Percentiles rank a stretch among this genome's conserved stretches.
Evolutionary conservation across 2,113 vertebrate species (phyloP).

Genomic region (Nothoprocta pentlandii): DNA sequence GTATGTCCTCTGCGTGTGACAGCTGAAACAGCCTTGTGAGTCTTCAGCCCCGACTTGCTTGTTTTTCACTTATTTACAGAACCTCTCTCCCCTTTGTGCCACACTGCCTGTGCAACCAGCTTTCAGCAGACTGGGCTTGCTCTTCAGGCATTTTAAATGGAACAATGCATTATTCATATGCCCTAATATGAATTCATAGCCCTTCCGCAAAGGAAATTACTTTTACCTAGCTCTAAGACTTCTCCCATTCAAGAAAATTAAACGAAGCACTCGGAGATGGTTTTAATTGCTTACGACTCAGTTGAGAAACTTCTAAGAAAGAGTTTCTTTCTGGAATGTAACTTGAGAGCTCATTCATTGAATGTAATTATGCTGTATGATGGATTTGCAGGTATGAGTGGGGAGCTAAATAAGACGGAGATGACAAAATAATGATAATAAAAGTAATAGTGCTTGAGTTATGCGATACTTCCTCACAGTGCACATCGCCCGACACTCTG

Average conservation of each 20-base stretch:
- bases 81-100: constrained; percentile 2
- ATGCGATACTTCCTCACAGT: constrained; percentile 38
- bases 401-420: constrained; percentile 56
- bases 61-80: not conserved
- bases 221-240: constrained; percentile 72
- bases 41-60: not conserved
- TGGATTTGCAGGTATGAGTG: constrained; percentile 53
- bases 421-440: constrained; percentile 72
- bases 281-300: constrained; percentile 71
- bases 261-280: constrained; percentile 33
- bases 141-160: constrained; percentile 60
- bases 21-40: not conserved
- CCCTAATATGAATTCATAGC: constrained; percentile 47
- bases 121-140: not conserved
- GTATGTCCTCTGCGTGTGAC: rapidly evolving
- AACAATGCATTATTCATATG: constrained; percentile 73
- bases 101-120: not conserved
- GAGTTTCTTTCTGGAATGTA: constrained; percentile 61
- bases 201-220: constrained; percentile 69
- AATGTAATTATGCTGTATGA: constrained; percentile 68
- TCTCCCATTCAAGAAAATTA: constrained; percentile 68
- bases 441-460: constrained; percentile 47
- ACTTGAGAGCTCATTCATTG: constrained; percentile 67
- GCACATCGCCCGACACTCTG: constrained; percentile 7
- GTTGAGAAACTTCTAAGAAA: constrained; percentile 75